These are phyloP conservation scores for Tympanoctomys barrerae DNA, from an alignment of 2,797 vertebrate species.

Conservation along the genomic window DNA sequence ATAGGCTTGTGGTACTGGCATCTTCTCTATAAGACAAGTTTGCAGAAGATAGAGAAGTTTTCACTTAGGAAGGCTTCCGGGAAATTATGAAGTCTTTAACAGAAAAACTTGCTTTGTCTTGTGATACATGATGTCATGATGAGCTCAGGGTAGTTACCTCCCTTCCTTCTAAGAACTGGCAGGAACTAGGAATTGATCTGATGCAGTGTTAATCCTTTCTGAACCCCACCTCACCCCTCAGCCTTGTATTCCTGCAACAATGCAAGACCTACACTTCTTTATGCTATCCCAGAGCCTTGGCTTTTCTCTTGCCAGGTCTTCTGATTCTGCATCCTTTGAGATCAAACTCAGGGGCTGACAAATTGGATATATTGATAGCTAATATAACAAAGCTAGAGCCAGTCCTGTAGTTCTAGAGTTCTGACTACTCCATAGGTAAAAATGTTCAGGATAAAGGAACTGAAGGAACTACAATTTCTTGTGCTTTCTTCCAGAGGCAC, in stretches of 20 bases:
- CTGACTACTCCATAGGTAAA: neutral
- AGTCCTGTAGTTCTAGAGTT: neutral
- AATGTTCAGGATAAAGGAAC: neutral
- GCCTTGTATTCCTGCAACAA: neutral
- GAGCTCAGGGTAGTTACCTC: neutral
- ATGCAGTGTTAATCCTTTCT: neutral
- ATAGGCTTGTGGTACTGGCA: conserved; percentile 57
- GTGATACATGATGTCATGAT: neutral
- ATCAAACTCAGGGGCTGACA: neutral
- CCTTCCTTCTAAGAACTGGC: neutral
- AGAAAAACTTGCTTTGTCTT: neutral
- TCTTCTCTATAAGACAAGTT: conserved; percentile 53
- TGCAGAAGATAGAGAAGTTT: neutral
- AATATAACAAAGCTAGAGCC: neutral
- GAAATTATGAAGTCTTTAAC: conserved; percentile 57
- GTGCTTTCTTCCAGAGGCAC: neutral
- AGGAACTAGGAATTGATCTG: neutral
- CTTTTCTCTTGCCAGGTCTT: neutral
- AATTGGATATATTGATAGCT: neutral
- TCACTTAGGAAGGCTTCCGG: conserved; percentile 48
- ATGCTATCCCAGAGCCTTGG: neutral
- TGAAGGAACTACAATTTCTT: neutral
- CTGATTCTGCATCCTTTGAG: neutral
- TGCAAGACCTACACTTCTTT: neutral
- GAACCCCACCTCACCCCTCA: neutral